These are phyloP conservation scores for Oscheius sp. DNA, from an alignment of 2,888 invertebrate genomes.

Conservation along the genomic window DNA sequence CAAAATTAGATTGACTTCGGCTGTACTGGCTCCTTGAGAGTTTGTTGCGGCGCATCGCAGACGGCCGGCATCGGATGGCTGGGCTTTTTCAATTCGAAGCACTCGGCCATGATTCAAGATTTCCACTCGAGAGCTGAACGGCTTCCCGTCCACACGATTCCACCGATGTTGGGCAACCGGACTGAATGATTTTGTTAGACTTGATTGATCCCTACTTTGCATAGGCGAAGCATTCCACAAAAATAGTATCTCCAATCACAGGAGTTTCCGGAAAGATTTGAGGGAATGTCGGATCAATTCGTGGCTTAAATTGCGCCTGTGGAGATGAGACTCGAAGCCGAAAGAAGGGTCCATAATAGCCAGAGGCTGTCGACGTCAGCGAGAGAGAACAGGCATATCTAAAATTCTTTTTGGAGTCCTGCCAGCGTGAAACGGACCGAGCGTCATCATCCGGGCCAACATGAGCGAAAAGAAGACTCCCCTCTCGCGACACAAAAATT, in stretches of 20 bases:
- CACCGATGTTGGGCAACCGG: conserved; percentile 65
- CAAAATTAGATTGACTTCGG: conserved; percentile 59
- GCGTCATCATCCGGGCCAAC: conserved; percentile 57
- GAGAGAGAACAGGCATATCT: conserved; percentile 68
- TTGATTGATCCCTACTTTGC: conserved; percentile 60
- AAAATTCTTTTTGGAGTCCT: conserved; percentile 19
- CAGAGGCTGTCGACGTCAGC: conserved; percentile 60
- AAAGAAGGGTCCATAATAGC: conserved; percentile 69
- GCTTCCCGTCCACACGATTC: conserved; percentile 61
- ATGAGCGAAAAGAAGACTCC: conserved; percentile 66
- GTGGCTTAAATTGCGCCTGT: conserved; percentile 45
- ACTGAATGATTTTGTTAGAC: conserved; percentile 40
- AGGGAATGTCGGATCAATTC: conserved; percentile 62
- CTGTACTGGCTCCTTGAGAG: conserved; percentile 54
- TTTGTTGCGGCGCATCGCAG: conserved; percentile 64
- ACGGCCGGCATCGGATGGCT: conserved; percentile 47
- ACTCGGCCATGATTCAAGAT: conserved; percentile 62
- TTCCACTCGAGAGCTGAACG: conserved; percentile 51
- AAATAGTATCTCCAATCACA: conserved; percentile 60
- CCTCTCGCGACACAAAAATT: conserved; percentile 67
- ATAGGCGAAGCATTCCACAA: conserved; percentile 69
- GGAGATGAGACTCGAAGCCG: conserved; percentile 43
- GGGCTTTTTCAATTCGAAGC: conserved; percentile 61
- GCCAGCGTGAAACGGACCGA: conserved; percentile 39
- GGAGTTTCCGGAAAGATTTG: conserved; percentile 66